Conservation (phyloP, 2,113 vertebrate species). For the Muntiacus muntjak region DNA sequence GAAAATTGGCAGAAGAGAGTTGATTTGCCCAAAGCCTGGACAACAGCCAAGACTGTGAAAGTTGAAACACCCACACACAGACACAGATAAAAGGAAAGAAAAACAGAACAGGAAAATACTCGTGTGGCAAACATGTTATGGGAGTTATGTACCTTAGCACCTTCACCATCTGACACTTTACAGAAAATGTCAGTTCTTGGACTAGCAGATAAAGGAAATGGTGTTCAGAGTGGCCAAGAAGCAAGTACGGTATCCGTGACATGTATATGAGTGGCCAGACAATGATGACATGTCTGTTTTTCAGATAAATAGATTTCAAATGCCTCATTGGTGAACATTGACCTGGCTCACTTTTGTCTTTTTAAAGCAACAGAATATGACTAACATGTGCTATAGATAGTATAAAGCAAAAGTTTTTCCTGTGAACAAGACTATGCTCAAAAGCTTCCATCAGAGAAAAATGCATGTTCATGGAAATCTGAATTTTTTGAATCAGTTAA, state of each 20-base stretch:
- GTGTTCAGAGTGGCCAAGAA: neutral
- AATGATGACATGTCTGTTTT: neutral
- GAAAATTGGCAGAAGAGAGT: neutral
- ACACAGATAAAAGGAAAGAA: neutral
- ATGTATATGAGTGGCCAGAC: neutral
- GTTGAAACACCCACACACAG: neutral
- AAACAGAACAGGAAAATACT: neutral
- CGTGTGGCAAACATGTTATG: neutral
- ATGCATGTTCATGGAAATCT: neutral
- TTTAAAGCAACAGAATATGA: neutral
- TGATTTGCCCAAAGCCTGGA: neutral
- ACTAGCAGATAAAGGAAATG: neutral
- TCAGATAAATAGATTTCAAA: neutral
- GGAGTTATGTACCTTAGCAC: neutral
- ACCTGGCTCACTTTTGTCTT: neutral
- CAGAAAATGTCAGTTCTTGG: neutral
- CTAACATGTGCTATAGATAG: rapidly evolving
- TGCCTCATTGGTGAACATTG: neutral
- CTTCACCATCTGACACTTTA: neutral
- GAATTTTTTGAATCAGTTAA: neutral
- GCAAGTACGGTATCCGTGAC: neutral
- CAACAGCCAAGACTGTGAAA: neutral
- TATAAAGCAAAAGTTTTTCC: neutral
- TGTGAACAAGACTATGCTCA: neutral
- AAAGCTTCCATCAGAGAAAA: neutral